Conservation (phyloP, 2,888 invertebrate genomes). For the Andrena flavipes region DNA sequence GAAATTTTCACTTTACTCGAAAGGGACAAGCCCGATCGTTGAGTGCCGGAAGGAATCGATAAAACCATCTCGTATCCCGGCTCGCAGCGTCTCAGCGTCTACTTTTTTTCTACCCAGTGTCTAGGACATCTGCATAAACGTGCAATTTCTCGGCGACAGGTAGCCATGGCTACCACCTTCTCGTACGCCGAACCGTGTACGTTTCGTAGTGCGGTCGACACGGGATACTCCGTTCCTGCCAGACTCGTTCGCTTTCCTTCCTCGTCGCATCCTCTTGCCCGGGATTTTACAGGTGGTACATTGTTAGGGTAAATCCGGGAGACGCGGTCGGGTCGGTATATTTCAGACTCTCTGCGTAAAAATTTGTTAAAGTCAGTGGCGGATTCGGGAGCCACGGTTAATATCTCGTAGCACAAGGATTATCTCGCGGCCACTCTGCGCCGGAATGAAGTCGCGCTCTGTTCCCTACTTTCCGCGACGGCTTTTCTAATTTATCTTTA, state of each 20-base stretch:
- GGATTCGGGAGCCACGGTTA: no score
- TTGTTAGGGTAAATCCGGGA: no score
- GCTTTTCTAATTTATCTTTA: background rate
- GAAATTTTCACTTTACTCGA: constrained; percentile 33
- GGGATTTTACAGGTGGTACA: constrained; percentile 45
- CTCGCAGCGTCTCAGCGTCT: constrained; percentile 12
- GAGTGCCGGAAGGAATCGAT: constrained; percentile 45
- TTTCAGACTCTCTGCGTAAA: no score
- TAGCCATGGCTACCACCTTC: constrained; percentile 55
- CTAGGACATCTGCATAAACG: constrained; percentile 71
- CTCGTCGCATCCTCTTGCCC: constrained; percentile 28
- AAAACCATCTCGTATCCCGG: constrained; percentile 31
- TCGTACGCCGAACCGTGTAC: constrained; percentile 10
- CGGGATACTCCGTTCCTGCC: constrained; percentile 33
- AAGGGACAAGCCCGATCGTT: constrained; percentile 1
- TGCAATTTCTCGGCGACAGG: constrained; percentile 64
- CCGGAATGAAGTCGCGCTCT: background rate
- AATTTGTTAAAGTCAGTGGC: no score
- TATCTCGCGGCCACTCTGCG: background rate
- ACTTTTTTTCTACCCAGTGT: constrained; percentile 50
- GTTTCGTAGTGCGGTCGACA: constrained; percentile 20
- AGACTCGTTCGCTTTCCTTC: constrained; percentile 40
- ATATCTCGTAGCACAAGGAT: constrained; percentile 22
- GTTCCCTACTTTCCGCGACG: background rate
- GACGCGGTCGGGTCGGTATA: no score